Conservation (phyloP, 2,888 invertebrate genomes). For the Ochlodes sylvanus region DNA sequence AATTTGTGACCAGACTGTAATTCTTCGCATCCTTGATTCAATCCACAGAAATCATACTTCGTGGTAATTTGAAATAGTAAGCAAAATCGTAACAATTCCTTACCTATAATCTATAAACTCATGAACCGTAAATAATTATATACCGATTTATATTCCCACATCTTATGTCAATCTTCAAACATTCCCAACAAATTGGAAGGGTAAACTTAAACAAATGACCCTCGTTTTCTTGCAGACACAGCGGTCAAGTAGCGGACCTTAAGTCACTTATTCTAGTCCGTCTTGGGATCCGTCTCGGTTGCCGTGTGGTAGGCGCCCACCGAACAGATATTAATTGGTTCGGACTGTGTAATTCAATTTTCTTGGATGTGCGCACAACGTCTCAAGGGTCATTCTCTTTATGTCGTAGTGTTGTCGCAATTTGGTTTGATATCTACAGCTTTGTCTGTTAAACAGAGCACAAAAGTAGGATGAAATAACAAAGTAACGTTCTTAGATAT, state of each 20-base stretch:
- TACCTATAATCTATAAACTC: background rate
- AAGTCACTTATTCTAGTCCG: slow-evolving; percentile 49
- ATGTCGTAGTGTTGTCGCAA: background rate
- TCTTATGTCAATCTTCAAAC: slow-evolving; percentile 33
- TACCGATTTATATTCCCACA: slow-evolving; percentile 15
- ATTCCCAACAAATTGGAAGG: slow-evolving; percentile 39
- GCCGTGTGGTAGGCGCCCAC: slow-evolving; percentile 46
- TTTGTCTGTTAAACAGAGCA: background rate
- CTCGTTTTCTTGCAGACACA: slow-evolving; percentile 47
- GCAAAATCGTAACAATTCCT: too few species aligned
- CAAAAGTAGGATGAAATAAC: too few species aligned
- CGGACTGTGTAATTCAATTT: slow-evolving; percentile 49
- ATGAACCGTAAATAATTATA: background rate
- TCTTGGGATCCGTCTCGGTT: slow-evolving; percentile 50
- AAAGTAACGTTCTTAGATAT: too few species aligned
- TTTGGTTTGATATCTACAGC: background rate
- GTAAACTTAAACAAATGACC: slow-evolving; percentile 49
- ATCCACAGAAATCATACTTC: too few species aligned
- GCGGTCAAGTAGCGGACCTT: slow-evolving; percentile 52
- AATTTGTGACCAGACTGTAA: too few species aligned
- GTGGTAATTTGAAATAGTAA: too few species aligned
- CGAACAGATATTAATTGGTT: slow-evolving; percentile 54
- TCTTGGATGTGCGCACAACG: slow-evolving; percentile 34
- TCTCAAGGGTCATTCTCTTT: slow-evolving; percentile 33
- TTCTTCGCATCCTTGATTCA: too few species aligned